Percentiles rank a stretch among this genome's conserved stretches.
These are phyloP conservation scores for Tetrao urogallus DNA, from an alignment of 2,113 vertebrate genomes.

Conservation along the genomic window DNA sequence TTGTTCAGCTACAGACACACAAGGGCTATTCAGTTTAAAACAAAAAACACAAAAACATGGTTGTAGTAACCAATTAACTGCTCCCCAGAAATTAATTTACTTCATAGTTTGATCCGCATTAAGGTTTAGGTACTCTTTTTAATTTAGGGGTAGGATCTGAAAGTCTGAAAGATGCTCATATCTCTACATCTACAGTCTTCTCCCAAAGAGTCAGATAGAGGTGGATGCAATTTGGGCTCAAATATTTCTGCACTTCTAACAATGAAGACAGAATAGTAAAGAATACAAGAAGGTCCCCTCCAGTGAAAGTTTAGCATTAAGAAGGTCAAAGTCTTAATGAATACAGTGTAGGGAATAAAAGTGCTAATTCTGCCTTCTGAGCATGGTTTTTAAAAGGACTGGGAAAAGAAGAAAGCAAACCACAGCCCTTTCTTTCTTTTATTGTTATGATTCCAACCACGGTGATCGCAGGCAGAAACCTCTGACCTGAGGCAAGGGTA, in stretches of 20 bases:
- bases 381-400: background rate
- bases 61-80: slow-evolving; percentile 28
- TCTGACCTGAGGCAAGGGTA: background rate
- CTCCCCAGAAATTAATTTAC: background rate
- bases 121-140: background rate
- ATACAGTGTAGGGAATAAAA: background rate
- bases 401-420: background rate
- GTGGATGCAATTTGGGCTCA: background rate
- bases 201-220: background rate
- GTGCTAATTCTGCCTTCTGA: slow-evolving; percentile 6
- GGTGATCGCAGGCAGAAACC: background rate
- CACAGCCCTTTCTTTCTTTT: background rate
- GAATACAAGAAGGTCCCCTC: background rate
- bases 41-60: background rate
- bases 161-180: no score
- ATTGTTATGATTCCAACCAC: background rate
- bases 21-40: background rate
- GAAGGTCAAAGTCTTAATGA: slow-evolving; percentile 41
- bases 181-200: background rate
- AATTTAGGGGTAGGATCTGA: background rate
- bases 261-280: background rate
- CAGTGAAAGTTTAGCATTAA: background rate
- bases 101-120: background rate
- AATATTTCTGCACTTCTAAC: background rate
- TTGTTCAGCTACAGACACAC: background rate